Evolutionary conservation across 2,113 vertebrate genomes (phyloP), one percentile per base, ranked within the genome.

Genomic region (Trichomycterus rosablanca): DNA sequence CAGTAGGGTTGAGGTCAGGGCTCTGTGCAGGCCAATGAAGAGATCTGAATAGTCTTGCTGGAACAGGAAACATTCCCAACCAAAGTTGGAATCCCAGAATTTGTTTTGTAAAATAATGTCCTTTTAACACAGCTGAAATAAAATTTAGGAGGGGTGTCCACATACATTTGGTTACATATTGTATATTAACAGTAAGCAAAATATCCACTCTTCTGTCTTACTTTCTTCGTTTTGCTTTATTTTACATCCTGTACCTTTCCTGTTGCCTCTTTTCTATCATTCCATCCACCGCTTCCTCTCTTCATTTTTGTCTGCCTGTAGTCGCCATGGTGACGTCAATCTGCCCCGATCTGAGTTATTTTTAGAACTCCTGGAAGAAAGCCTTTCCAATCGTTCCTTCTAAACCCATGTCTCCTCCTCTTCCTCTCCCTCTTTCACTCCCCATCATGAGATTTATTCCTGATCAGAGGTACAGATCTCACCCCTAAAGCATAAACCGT

Each of bases 251-350:
- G 14, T 39, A 44, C 28, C 32, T 34, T 35, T 55, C 43, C 28
- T 53, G 12, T 15, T 18, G 24, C 15, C 8, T 22, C 37, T 54
- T 43, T 42, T 7, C 15, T 51, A 64, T 52, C 16, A 15, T 40
- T 39, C 30, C 48, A 52, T 43, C 55, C 45, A 52, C 43, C 23
- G 49, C 52, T 18, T 28, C 20, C 54, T 45, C 18, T 44, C 19
- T 35, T 32, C 35, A 7, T 39, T 39, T 39, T 42, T 52, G 32
- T n/a, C 45, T 65, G 58, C 51, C 69, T 48, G 37, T 62, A 56
- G 61, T 71, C 43, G 18, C 71, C 71, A 71, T 61, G 59, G 66
- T 72, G 70, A 74, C 69, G 35, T 76, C 72, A 76, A 72, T 64
- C 62, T 52, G 54, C 70, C 40, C 46, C 64, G 18, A 54, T 67